A percentile compares a stretch with the other conserved stretches of the same genome.
Conservation (phyloP, 2,113 vertebrate species). For the Erythrolamprus reginae region DNA sequence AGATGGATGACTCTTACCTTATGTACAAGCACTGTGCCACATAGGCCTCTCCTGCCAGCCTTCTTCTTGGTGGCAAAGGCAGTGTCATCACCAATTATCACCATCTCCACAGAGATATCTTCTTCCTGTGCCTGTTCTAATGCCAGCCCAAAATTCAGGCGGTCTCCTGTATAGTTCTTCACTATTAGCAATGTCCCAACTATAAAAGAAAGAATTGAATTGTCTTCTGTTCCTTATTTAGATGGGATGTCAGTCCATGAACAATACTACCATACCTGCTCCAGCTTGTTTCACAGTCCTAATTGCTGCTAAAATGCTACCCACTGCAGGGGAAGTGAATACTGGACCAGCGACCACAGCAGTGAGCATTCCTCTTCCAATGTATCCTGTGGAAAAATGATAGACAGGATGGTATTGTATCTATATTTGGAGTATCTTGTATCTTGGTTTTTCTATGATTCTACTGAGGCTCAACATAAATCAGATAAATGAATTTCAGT, state of each 20-base stretch:
- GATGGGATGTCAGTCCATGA: rapidly evolving
- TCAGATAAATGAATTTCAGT: background rate
- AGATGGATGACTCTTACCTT: constrained; percentile 69
- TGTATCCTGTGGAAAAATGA: constrained; percentile 72
- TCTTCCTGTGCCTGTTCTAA: constrained; percentile 80
- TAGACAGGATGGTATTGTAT: background rate
- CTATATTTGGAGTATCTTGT: background rate
- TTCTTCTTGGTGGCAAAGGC: constrained; percentile 81
- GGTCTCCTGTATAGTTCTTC: constrained; percentile 96
- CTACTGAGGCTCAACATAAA: background rate
- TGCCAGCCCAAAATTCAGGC: constrained; percentile 91
- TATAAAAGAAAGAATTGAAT: background rate
- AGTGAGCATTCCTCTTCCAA: constrained; percentile 89
- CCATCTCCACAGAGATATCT: constrained; percentile 76
- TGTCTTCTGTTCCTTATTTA: background rate
- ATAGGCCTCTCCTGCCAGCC: constrained; percentile 84
- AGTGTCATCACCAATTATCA: constrained; percentile 86
- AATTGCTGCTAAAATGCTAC: constrained; percentile 86
- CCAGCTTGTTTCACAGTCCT: constrained; percentile 76
- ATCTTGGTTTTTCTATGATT: background rate
- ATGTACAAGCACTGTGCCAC: constrained; percentile 88
- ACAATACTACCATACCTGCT: constrained; percentile 53
- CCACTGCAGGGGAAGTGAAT: constrained; percentile 88
- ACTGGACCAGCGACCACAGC: constrained; percentile 85
- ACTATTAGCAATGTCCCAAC: constrained; percentile 85